Percentiles rank a stretch among this genome's conserved stretches.
Conservation (phyloP, 2,888 invertebrate species). For the Melipona bicolor region DNA sequence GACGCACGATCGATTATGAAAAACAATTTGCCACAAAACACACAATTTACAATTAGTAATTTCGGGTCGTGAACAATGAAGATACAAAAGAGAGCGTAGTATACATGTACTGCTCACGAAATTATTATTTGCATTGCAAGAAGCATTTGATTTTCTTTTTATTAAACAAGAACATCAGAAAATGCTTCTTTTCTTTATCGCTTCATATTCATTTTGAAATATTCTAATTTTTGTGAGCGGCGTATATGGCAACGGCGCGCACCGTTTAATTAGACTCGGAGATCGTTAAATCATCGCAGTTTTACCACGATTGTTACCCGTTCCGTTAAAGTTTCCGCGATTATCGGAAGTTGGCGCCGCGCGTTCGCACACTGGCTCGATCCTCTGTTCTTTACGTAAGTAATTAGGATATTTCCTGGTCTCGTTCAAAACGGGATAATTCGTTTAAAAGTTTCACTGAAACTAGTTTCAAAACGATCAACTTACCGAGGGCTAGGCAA, state of each 20-base stretch:
- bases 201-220: too few species aligned
- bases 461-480: too few species aligned
- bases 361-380: conserved; percentile 34
- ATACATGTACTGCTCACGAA: neutral
- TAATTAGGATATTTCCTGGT: too few species aligned
- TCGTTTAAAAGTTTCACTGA: too few species aligned
- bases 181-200: too few species aligned
- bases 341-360: conserved; percentile 37
- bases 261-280: conserved; percentile 2
- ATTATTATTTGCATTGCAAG: too few species aligned
- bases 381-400: neutral
- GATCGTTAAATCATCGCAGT: neutral
- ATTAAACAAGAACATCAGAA: too few species aligned
- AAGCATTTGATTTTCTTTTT: too few species aligned
- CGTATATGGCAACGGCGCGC: too few species aligned
- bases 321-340: conserved; percentile 37
- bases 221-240: too few species aligned
- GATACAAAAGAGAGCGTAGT: neutral
- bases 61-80: conserved; percentile 24
- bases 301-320: conserved; percentile 54
- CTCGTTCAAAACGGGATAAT: too few species aligned
- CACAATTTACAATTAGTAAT: neutral
- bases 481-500: too few species aligned
- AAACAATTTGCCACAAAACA: neutral
- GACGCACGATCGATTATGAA: neutral